Evolutionary conservation across 2,888 invertebrate species (phyloP), one percentile per base, ranked within the genome.

Genomic region (Odontocolon sp.): DNA sequence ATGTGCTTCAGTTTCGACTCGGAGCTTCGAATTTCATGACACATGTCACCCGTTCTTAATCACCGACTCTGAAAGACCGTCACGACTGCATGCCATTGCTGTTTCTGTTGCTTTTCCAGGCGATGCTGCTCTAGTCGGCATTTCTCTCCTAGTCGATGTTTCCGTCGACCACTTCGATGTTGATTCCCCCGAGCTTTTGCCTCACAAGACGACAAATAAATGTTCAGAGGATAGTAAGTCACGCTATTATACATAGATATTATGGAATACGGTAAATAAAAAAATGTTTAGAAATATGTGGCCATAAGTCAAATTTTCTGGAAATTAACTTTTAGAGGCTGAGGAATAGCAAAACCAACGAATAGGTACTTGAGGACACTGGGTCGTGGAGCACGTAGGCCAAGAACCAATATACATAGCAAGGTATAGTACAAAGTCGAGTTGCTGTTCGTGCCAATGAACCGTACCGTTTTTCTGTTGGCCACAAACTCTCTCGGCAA

Each of bases 1-100:
- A 57, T 66, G 70, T 61, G 45, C 59, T 57, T 78, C 79, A 63
- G 74, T 69, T 50, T 11, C 61, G 28, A 66, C 16, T 23, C 23
- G 33, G 36, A 77, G 82, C 81, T 79, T 84, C 83, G 84, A 79
- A 80, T 86, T 83, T 85, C 84, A 73, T 82, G 83, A 80, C 87
- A 85, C 82, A 86, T 83, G 85, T 82, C 84, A 70, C 78, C 72
- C 81, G 81, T 82, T 83, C 80, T 82, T 85, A 83, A 85, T 84
- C 77, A 82, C 78, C 45, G 66, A 54, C 73, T 77, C 47, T 75
- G 74, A 67, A 63, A 77, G 69, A 71, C 69, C 78, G 78, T 75
- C 64, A 56, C 72, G 70, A 66, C 40, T 64, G 36, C n/a, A n/a
- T 36, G 36, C 42, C 42, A 6, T 31, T 9, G 21, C n/a, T 23